Evolutionary conservation across 1,140 invertebrate genomes (phyloP).

Genomic region (Calycopis cecrops): DNA sequence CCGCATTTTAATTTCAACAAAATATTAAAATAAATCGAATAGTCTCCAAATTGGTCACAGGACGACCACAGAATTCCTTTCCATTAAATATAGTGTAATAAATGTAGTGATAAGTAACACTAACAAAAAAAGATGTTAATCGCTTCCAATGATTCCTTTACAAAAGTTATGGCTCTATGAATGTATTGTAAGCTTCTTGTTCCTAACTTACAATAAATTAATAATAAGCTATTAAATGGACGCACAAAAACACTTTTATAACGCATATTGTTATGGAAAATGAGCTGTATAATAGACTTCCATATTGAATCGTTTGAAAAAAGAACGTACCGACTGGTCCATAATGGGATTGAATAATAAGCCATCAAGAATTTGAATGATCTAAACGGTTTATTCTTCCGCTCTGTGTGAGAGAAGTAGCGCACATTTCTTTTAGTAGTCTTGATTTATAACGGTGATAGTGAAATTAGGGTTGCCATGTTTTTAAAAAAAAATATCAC

Average conservation of each 20-base stretch:
- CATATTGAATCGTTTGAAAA: slow-evolving; percentile 53
- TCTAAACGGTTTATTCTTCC: slow-evolving; percentile 60
- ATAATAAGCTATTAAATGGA: slow-evolving; percentile 53
- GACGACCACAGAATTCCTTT: no score
- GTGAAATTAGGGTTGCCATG: slow-evolving; percentile 11
- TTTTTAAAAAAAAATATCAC: background rate
- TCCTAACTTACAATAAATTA: slow-evolving; percentile 54
- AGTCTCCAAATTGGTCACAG: no score
- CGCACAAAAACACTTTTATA: slow-evolving; percentile 53
- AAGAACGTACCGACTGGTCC: slow-evolving; percentile 56
- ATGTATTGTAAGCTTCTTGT: slow-evolving; percentile 21
- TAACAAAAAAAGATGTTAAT: slow-evolving; percentile 8
- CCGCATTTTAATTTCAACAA: no score
- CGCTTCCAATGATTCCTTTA: background rate
- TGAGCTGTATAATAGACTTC: slow-evolving; percentile 61
- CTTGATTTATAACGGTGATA: slow-evolving; percentile 54
- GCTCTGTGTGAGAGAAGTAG: slow-evolving; percentile 45
- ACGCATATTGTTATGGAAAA: slow-evolving; percentile 59
- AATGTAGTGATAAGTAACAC: no score
- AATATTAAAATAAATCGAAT: no score
- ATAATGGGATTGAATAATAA: slow-evolving; percentile 70
- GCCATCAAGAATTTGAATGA: slow-evolving; percentile 65
- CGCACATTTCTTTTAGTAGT: slow-evolving; percentile 40
- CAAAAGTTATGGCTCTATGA: slow-evolving; percentile 13
- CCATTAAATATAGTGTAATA: no score